These are phyloP conservation scores for Cylas formicarius DNA, from an alignment of 1,140 invertebrate genomes.

Conservation along the genomic window DNA sequence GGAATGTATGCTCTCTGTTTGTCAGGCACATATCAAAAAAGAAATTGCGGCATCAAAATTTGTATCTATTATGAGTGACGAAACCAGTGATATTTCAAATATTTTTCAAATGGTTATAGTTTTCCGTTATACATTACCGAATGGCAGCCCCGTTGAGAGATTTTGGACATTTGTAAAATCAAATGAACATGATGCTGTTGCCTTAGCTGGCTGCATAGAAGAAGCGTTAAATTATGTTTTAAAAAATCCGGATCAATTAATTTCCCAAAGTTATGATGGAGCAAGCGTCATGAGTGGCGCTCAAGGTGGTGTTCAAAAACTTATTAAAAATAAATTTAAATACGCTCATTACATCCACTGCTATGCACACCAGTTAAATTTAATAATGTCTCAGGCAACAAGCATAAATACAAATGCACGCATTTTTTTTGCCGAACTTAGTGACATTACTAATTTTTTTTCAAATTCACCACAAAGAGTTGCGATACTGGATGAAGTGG, in stretches of 20 bases:
- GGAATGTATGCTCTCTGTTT: slow-evolving; percentile 41
- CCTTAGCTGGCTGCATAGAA: slow-evolving; percentile 23
- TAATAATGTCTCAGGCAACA: slow-evolving; percentile 33
- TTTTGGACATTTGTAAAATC: slow-evolving; percentile 30
- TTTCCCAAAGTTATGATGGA: slow-evolving; percentile 38
- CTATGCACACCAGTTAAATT: slow-evolving; percentile 38
- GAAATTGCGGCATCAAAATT: slow-evolving; percentile 24
- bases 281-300: slow-evolving; percentile 33
- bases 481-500: slow-evolving; percentile 17
- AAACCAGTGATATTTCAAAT: slow-evolving; percentile 34
- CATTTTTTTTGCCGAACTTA: slow-evolving; percentile 28
- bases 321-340: slow-evolving; percentile 31
- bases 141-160: slow-evolving; percentile 27
- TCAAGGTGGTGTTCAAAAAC: slow-evolving; percentile 28
- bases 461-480: slow-evolving; percentile 16
- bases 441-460: slow-evolving; percentile 17
- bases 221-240: slow-evolving; percentile 27
- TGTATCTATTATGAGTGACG: slow-evolving; percentile 33
- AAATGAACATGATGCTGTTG: slow-evolving; percentile 18
- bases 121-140: slow-evolving; percentile 29
- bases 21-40: slow-evolving; percentile 28
- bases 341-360: slow-evolving; percentile 38
- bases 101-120: slow-evolving; percentile 33
- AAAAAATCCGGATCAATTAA: slow-evolving; percentile 32
- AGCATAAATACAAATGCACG: slow-evolving; percentile 25